phyloP scores from a whole-genome alignment of 2,888 invertebrate genomes.

The Pimpla rufipes region DNA sequence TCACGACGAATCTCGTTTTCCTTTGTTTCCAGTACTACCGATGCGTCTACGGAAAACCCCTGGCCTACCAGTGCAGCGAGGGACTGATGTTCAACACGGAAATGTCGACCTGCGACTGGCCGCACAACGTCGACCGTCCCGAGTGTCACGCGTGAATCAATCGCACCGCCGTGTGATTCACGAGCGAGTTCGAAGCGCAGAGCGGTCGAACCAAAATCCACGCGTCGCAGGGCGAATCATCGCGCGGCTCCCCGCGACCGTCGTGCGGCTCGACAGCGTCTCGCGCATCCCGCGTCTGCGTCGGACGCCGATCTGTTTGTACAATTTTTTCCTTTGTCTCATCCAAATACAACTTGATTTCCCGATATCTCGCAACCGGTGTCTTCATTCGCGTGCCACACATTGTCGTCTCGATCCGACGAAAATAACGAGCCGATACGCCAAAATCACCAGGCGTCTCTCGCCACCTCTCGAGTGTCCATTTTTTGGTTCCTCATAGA shows the following conservation, averaged over 20 bases:
- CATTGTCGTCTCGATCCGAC: too few relatives aligned
- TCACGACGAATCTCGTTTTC: background rate
- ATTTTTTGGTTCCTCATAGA: too few relatives aligned
- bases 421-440: too few relatives aligned
- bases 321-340: background rate
- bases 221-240: background rate
- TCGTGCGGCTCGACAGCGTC: too few relatives aligned
- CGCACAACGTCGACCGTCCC: conserved; percentile 89
- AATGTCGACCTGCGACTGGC: conserved; percentile 93
- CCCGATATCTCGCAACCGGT: background rate
- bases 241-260: background rate
- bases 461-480: too few relatives aligned
- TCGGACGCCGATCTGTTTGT: background rate
- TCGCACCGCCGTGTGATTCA: background rate
- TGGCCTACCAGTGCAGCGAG: conserved; percentile 90
- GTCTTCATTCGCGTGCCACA: background rate
- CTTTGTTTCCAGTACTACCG: conserved; percentile 91
- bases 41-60: conserved; percentile 92
- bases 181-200: too few relatives aligned
- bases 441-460: too few relatives aligned
- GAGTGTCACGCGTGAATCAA: conserved; percentile 85
- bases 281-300: background rate
- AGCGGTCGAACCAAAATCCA: too few relatives aligned
- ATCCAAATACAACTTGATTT: background rate
- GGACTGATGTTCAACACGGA: conserved; percentile 92